Base-by-base conservation (phyloP, 2,888 invertebrate species). In the Spisula solida region DNA sequence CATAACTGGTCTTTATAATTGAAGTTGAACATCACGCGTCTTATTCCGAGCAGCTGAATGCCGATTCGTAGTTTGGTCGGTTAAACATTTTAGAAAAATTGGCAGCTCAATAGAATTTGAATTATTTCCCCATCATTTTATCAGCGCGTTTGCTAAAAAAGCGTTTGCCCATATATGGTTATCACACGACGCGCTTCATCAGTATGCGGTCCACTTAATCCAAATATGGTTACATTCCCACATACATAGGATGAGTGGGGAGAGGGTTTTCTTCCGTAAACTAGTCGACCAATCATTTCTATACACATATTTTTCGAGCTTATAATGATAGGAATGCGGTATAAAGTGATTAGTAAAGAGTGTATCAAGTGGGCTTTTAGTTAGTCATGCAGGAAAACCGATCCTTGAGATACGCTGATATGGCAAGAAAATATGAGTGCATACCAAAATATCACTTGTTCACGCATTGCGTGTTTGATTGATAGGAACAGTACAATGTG, bases 301-400 rank as follows among this genome's bases (percentile, higher is more conserved):
- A 25, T 66, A 66, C 60, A 66, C 25, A 66, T 66, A 66, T 8
- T 66, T 66, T n/a, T 10, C n/a, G n/a, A 25, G 60, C 60, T 66
- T 66, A 25, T 66, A 10, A 25, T 25, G 25, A 66, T 25, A 10
- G 60, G 60, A 66, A 66, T 66, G 60, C 60, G n/a, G 25, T 25
- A 25, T 25, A 66, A 25, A 41, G 10, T 66, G 5, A 66, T 12
- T 25, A n/a, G 25, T 66, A n/a, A 66, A 25, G 2, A 12, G 25
- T 66, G 5, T 25, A 66, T 25, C 25, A 66, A 25, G 25, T 25
- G 10, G n/a, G 60, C 25, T 66, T 66, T 66, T 5, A 66, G 25
- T 66, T 66, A 66, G 60, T 66, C 60, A 66, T 66, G 60, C 60
- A 66, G 60, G 25, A 25, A 51, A 51, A 66, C 25, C 60, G n/a